Percentiles rank a stretch among this genome's conserved stretches.
Evolutionary conservation across 2,113 vertebrate species (phyloP).

Genomic region (Uria lomvia): DNA sequence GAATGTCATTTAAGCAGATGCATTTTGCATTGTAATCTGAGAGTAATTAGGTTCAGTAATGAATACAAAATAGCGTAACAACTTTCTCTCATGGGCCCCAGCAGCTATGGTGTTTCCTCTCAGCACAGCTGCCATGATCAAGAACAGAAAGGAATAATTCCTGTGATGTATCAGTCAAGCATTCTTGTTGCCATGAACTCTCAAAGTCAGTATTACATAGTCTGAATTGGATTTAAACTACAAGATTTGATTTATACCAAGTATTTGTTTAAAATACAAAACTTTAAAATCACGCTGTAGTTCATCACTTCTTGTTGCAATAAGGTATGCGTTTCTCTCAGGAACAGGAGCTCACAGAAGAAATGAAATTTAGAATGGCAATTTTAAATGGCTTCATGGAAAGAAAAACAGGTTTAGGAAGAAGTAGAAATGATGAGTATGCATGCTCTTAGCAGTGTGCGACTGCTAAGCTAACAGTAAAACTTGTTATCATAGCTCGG

Average conservation of each 20-base stretch:
- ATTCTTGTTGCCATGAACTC: background rate
- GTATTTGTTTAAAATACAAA: background rate
- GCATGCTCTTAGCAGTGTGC: background rate
- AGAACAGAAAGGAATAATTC: background rate
- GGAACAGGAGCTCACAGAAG: background rate
- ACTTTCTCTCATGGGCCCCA: conserved; percentile 4
- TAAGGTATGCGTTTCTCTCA: background rate
- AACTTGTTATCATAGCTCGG: conserved; percentile 1
- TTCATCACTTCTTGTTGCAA: background rate
- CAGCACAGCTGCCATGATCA: conserved; percentile 2
- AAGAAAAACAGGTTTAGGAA: background rate
- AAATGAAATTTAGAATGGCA: background rate
- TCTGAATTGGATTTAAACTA: background rate
- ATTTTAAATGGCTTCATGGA: background rate
- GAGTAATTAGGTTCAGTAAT: conserved; percentile 38
- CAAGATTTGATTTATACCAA: background rate
- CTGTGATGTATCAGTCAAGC: background rate
- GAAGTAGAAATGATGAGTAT: background rate
- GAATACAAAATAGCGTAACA: conserved; percentile 4
- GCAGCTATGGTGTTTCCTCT: conserved; percentile 12
- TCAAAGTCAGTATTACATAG: background rate
- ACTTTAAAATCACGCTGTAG: background rate
- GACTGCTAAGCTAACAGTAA: background rate
- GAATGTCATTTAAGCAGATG: conserved; percentile 27
- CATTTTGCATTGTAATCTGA: conserved; percentile 44